These are phyloP conservation scores for Myotis pilosus DNA, from an alignment of 2,797 vertebrate genomes.

Conservation along the genomic window DNA sequence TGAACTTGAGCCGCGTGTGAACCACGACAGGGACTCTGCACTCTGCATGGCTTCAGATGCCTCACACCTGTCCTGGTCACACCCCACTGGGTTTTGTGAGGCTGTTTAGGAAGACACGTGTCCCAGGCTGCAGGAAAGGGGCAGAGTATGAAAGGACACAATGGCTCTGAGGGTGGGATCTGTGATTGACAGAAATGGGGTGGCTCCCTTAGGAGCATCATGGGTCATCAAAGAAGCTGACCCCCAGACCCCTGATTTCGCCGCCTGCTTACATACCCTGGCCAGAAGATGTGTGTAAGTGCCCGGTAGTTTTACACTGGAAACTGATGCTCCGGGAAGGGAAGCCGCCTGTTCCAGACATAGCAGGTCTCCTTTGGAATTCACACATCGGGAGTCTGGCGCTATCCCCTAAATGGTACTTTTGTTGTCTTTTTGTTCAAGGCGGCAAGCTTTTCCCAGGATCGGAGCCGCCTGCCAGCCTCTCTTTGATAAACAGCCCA, in stretches of 20 bases:
- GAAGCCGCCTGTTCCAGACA: constrained; percentile 17
- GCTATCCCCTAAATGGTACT: constrained; percentile 36
- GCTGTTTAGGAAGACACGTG: constrained; percentile 48
- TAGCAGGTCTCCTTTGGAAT: constrained; percentile 8
- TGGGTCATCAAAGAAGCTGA: constrained; percentile 67
- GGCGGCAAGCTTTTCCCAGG: constrained; percentile 18
- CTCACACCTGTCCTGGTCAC: constrained; percentile 4
- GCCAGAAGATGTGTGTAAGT: constrained; percentile 74
- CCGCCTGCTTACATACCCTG: constrained; percentile 33
- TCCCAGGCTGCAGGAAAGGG: constrained; percentile 31
- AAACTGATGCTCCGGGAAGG: neutral
- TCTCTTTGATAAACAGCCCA: constrained; percentile 27
- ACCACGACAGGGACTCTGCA: neutral
- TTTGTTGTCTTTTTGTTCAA: constrained; percentile 28
- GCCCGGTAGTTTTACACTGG: neutral
- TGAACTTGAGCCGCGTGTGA: constrained; percentile 25
- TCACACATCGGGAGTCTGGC: neutral
- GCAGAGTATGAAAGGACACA: constrained; percentile 69
- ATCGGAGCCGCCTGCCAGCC: neutral
- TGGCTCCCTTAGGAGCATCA: constrained; percentile 55
- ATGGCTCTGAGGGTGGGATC: constrained; percentile 34
- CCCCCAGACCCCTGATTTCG: neutral
- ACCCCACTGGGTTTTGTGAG: constrained; percentile 18
- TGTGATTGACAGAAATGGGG: constrained; percentile 46
- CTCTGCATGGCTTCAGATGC: constrained; percentile 36